phyloP scores from a whole-genome alignment of 35 echinoderm and acorn worm genomes.

The Heliocidaris tuberculata region DNA sequence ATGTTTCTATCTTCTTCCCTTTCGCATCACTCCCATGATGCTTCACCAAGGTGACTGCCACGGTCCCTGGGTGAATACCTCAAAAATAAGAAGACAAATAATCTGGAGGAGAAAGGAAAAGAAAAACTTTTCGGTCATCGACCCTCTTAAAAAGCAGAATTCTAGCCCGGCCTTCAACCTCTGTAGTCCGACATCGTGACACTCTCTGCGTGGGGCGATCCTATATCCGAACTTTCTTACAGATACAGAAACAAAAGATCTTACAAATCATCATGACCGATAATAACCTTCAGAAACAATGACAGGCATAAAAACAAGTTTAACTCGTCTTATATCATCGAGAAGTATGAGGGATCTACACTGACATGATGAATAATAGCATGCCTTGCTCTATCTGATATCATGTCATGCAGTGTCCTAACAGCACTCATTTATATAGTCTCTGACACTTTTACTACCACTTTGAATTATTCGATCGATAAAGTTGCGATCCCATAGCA shows the following conservation, averaged over 20 bases:
- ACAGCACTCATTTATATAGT: neutral
- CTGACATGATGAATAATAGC: conserved; percentile 16
- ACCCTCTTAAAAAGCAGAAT: neutral
- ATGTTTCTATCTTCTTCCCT: conserved; percentile 34
- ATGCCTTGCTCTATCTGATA: conserved; percentile 6
- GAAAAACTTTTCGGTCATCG: conserved; percentile 30
- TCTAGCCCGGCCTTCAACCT: conserved; percentile 43
- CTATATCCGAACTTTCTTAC: conserved; percentile 8
- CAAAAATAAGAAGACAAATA: conserved; percentile 17
- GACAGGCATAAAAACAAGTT: neutral
- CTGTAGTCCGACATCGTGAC: neutral
- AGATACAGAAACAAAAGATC: conserved; percentile 33
- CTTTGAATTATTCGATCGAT: conserved; percentile 24
- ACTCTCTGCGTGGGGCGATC: conserved; percentile 26
- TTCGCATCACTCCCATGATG: neutral
- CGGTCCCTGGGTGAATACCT: conserved; percentile 34
- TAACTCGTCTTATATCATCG: neutral
- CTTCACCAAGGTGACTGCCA: conserved; percentile 38
- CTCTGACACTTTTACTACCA: conserved; percentile 19
- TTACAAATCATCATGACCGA: conserved; percentile 20
- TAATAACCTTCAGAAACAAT: conserved; percentile 33
- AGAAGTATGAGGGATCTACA: neutral
- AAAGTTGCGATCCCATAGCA: conserved; percentile 16
- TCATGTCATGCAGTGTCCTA: neutral
- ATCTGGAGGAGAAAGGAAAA: neutral